Conservation (phyloP, 2,888 invertebrate genomes). For the Hypolimnas misippus region DNA sequence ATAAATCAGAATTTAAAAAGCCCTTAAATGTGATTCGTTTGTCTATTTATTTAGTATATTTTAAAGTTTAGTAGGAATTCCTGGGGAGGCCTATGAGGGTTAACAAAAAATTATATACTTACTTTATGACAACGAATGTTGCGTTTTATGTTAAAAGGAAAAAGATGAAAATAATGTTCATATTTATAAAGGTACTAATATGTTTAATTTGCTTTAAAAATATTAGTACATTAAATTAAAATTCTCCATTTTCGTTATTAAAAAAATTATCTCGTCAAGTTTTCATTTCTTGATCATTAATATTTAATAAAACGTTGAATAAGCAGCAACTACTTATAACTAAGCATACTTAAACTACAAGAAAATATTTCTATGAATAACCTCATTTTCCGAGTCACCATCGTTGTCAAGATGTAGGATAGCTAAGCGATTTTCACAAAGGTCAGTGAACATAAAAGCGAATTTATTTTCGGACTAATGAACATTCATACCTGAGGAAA, state of each 20-base stretch:
- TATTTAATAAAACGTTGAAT: neutral
- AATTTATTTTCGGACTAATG: slow-evolving; percentile 59
- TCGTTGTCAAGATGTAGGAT: slow-evolving; percentile 33
- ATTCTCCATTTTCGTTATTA: neutral
- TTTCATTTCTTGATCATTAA: neutral
- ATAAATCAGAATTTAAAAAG: too few relatives aligned
- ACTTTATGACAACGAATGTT: too few relatives aligned
- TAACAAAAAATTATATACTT: too few relatives aligned
- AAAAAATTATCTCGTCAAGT: neutral
- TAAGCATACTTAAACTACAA: neutral
- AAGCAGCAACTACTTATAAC: too few relatives aligned
- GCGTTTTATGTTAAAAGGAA: too few relatives aligned
- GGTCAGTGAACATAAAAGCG: slow-evolving; percentile 62
- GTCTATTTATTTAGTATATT: too few relatives aligned
- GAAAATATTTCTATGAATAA: slow-evolving; percentile 4
- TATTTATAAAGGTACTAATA: too few relatives aligned
- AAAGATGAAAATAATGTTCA: too few relatives aligned
- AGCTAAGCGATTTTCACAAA: slow-evolving; percentile 44
- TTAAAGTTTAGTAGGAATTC: too few relatives aligned
- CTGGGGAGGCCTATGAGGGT: too few relatives aligned
- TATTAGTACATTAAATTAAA: neutral
- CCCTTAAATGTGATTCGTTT: too few relatives aligned
- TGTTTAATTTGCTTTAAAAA: too few relatives aligned
- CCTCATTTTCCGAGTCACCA: neutral
- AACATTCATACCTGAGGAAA: slow-evolving; percentile 78